Conservation (phyloP, 2,888 invertebrate species). For the Pecten maximus region DNA sequence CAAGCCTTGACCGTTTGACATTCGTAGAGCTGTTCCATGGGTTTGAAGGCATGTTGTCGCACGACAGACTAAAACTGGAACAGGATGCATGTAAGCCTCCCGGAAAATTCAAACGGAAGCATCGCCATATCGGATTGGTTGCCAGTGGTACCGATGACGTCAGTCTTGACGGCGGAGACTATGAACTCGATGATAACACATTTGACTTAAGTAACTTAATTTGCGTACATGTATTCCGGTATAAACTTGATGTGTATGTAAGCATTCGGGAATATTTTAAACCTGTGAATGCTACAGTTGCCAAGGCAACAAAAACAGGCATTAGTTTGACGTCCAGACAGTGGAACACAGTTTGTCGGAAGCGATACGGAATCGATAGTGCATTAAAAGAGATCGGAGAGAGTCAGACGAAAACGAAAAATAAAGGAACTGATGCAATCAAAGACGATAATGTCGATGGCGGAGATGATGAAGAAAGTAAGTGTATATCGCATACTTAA, state of each 20-base stretch:
- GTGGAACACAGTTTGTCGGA: constrained; percentile 41
- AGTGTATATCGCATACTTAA: too few species aligned
- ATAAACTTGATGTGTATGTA: constrained; percentile 45
- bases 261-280: constrained; percentile 52
- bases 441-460: constrained; percentile 11
- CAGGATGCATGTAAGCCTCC: constrained; percentile 43
- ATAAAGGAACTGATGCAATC: constrained; percentile 38
- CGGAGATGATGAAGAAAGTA: constrained; percentile 43
- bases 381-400: constrained; percentile 46
- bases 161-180: constrained; percentile 48
- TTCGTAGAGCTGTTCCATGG: constrained; percentile 48
- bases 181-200: constrained; percentile 48
- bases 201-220: constrained; percentile 51
- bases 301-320: constrained; percentile 50
- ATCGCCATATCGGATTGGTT: constrained; percentile 8
- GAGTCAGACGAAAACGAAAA: constrained; percentile 16
- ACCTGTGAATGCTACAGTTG: constrained; percentile 35
- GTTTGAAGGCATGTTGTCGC: constrained; percentile 36
- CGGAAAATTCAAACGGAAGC: background rate
- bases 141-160: constrained; percentile 11
- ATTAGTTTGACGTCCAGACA: constrained; percentile 45
- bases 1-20: constrained; percentile 42
- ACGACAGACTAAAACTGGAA: constrained; percentile 48
- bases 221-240: constrained; percentile 43
- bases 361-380: constrained; percentile 42